Evolutionary conservation across 2,888 invertebrate genomes (phyloP).

Genomic region (Phytoseiulus persimilis): DNA sequence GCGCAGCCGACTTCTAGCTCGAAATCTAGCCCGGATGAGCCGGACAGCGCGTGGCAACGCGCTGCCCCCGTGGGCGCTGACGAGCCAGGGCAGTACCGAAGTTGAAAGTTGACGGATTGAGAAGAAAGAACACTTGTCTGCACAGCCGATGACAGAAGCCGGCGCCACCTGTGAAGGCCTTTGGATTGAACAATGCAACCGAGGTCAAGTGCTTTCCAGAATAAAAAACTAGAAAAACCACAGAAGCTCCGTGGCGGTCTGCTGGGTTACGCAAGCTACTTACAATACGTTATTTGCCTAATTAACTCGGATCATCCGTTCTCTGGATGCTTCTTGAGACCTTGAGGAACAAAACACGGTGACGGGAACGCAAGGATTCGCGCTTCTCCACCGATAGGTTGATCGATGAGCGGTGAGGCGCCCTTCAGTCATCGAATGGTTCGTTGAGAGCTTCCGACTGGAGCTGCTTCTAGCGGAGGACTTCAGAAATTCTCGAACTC

Average conservation of each 20-base stretch:
- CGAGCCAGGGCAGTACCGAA: not conserved
- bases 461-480: too few relatives aligned
- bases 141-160: not conserved
- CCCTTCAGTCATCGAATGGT: too few relatives aligned
- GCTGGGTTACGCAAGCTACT: not conserved
- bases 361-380: not conserved
- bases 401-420: too few relatives aligned
- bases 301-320: not conserved
- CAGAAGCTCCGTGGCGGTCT: not conserved
- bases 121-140: not conserved
- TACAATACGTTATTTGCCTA: not conserved
- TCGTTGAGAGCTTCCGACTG: too few relatives aligned
- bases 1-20: too few relatives aligned
- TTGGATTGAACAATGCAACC: not conserved
- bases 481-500: too few relatives aligned
- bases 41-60: not conserved
- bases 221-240: not conserved
- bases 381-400: not conserved
- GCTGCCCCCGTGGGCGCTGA: not conserved
- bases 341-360: not conserved
- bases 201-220: not conserved
- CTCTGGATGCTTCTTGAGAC: not conserved
- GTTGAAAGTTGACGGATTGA: not conserved
- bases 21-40: not conserved
- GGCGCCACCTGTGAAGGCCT: not conserved